These are phyloP conservation scores for Procambarus clarkii DNA, from an alignment of 1,140 invertebrate species.

Conservation along the genomic window DNA sequence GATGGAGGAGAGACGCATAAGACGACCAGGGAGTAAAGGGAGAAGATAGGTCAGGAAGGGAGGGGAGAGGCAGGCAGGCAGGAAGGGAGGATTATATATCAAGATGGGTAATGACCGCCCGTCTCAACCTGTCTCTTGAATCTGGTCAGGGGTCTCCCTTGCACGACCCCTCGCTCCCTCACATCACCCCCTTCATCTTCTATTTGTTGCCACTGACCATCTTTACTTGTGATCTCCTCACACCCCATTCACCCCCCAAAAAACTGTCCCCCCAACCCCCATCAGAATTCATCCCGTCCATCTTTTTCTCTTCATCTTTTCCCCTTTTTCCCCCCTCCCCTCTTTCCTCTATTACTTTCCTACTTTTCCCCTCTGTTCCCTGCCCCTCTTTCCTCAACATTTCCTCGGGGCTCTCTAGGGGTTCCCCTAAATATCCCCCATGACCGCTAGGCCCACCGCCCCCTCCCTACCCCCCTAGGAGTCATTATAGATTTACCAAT, in stretches of 20 bases:
- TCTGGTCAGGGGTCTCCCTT: neutral
- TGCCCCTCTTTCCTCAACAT: no score
- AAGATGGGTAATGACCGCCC: slow-evolving; percentile 19
- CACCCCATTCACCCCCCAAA: neutral
- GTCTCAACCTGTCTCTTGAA: slow-evolving; percentile 7
- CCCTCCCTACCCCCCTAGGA: no score
- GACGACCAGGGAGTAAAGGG: neutral
- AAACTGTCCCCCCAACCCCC: neutral
- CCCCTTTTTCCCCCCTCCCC: no score
- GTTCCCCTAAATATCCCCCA: no score
- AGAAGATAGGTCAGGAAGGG: neutral
- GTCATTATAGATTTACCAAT: no score
- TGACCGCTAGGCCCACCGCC: no score
- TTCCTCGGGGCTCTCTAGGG: no score
- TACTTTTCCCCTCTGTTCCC: no score
- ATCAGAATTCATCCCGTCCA: no score
- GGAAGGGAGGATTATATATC: slow-evolving; percentile 15
- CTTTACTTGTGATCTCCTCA: neutral
- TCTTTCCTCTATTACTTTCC: no score
- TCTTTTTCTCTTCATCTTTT: no score
- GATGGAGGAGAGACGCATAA: neutral
- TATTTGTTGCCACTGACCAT: neutral
- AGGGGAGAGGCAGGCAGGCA: neutral
- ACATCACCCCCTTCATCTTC: neutral
- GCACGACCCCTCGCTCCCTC: neutral